These are phyloP conservation scores for Drosophila borborema DNA, from an alignment of 2,888 invertebrate species.

Conservation along the genomic window DNA sequence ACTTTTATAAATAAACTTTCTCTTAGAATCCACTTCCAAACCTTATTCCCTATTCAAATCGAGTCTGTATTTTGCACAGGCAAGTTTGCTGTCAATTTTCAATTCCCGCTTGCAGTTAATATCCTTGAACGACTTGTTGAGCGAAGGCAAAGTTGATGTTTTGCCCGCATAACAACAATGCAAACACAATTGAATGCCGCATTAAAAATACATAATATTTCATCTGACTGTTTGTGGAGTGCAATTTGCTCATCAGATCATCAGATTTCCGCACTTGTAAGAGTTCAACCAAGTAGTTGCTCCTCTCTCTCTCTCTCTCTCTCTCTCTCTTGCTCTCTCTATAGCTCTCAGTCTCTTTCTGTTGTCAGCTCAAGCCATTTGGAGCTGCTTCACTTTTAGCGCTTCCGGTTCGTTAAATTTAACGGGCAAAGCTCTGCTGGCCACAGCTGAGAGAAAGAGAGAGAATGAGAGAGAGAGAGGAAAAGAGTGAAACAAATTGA, in stretches of 20 bases:
- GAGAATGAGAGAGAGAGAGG: background rate
- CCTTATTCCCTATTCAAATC: background rate
- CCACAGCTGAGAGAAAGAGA: constrained; percentile 28
- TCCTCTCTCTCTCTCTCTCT: background rate
- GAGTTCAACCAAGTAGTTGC: constrained; percentile 20
- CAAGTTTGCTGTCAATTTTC: background rate
- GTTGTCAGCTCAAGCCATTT: constrained; percentile 40
- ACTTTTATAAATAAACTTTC: no score
- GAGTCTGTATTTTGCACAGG: background rate
- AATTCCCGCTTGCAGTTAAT: constrained; percentile 4
- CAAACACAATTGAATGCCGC: constrained; percentile 16
- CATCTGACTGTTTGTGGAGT: constrained; percentile 25
- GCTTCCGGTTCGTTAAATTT: constrained; percentile 80
- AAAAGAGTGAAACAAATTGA: background rate
- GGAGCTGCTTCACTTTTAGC: constrained; percentile 58
- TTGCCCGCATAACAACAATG: background rate
- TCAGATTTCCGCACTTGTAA: constrained; percentile 40
- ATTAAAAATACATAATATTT: constrained; percentile 28
- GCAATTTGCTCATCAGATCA: constrained; percentile 38
- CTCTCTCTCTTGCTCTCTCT: background rate
- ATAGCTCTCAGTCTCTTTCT: background rate
- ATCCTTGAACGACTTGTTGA: background rate
- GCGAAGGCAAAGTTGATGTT: background rate
- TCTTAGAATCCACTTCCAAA: background rate
- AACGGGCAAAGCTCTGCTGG: constrained; percentile 45